phyloP scores from a whole-genome alignment of 2,797 vertebrate genomes.

The Saguinus oedipus region DNA sequence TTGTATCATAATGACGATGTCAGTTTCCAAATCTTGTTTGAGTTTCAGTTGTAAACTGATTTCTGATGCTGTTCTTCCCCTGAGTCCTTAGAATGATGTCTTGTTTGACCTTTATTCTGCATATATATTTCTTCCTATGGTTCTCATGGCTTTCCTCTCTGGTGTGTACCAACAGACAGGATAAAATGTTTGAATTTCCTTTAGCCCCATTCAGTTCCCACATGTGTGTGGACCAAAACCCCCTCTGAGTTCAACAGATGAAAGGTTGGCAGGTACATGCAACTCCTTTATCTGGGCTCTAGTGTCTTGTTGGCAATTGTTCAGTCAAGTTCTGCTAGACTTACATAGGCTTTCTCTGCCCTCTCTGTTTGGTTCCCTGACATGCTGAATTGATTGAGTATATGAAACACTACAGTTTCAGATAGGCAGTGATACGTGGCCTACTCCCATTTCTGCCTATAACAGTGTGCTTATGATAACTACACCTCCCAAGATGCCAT shows the following conservation, averaged over 20 bases:
- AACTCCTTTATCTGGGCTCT: background rate
- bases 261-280: too few species aligned
- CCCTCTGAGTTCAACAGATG: background rate
- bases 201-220: background rate
- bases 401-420: background rate
- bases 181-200: background rate
- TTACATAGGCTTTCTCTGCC: background rate
- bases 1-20: background rate
- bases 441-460: background rate
- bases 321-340: background rate
- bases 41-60: conserved; percentile 23
- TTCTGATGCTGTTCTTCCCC: background rate
- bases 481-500: background rate
- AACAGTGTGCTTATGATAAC: background rate
- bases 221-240: background rate
- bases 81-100: background rate
- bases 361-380: background rate
- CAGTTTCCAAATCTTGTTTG: conserved; percentile 38
- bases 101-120: conserved; percentile 6
- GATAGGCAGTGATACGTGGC: background rate
- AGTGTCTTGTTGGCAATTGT: background rate
- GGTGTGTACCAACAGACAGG: background rate
- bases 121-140: background rate
- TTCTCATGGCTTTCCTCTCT: background rate
- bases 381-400: background rate